Evolutionary conservation across 2,797 vertebrate genomes (phyloP).

Genomic region (Periophthalmus magnuspinnatus): DNA sequence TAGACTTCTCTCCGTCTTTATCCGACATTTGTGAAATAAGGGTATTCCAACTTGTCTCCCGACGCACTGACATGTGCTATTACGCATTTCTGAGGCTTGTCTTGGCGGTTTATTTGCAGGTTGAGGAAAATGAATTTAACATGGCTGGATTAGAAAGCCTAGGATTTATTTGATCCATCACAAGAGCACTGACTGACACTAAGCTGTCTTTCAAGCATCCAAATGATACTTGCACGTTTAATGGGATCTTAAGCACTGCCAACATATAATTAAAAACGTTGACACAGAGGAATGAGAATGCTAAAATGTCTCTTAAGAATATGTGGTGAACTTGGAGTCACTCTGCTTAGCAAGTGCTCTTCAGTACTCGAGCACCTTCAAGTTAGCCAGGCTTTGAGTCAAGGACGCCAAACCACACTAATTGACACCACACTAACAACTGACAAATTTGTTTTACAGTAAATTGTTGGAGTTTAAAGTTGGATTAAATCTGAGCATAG

Average conservation of each 20-base stretch:
- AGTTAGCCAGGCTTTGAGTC: constrained; percentile 22
- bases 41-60: constrained; percentile 63
- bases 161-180: constrained; percentile 79
- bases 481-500: constrained; percentile 27
- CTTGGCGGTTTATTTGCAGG: constrained; percentile 75
- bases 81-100: constrained; percentile 72
- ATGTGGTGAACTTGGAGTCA: constrained; percentile 47
- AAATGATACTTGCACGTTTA: constrained; percentile 79
- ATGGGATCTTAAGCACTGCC: constrained; percentile 81
- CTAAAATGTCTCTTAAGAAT: constrained; percentile 55
- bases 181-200: constrained; percentile 73
- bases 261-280: constrained; percentile 83
- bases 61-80: constrained; percentile 71
- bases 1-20: constrained; percentile 60
- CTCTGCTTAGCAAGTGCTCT: constrained; percentile 36
- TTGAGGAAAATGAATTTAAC: constrained; percentile 81
- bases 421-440: too few relatives aligned
- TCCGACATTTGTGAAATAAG: constrained; percentile 67
- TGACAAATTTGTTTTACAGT: constrained; percentile 29
- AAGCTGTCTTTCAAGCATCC: constrained; percentile 81
- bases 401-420: constrained; percentile 25
- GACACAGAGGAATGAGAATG: constrained; percentile 73
- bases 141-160: constrained; percentile 78
- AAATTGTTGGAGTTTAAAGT: constrained; percentile 32
- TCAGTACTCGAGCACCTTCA: constrained; percentile 32